A percentile compares a stretch with the other conserved stretches of the same genome.
Evolutionary conservation across 2,888 invertebrate genomes (phyloP).

Genomic region (Epistrophella euchroma): DNA sequence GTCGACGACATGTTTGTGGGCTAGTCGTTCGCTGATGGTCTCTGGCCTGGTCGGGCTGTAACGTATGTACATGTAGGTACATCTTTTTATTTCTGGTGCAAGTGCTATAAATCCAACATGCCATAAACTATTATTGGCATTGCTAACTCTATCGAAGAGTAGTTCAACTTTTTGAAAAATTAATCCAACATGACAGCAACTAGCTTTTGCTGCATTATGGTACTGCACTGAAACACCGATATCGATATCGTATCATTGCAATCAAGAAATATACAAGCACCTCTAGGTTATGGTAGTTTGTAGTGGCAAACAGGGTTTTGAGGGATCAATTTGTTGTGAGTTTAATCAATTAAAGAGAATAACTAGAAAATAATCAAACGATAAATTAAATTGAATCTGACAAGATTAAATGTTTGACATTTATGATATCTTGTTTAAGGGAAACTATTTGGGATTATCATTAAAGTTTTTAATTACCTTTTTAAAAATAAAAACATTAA

Average conservation of each 20-base stretch:
- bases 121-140: constrained; percentile 20
- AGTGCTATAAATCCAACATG: constrained; percentile 36
- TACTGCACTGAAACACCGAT: constrained; percentile 33
- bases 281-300: neutral
- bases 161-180: constrained; percentile 69
- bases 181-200: constrained; percentile 71
- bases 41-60: neutral
- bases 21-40: constrained; percentile 29
- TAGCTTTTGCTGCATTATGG: constrained; percentile 52
- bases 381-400: constrained; percentile 1
- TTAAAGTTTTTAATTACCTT: no score
- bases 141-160: constrained; percentile 14
- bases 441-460: neutral
- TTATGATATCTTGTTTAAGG: neutral
- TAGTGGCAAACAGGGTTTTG: constrained; percentile 16
- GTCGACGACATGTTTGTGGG: constrained; percentile 51
- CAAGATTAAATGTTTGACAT: constrained; percentile 4
- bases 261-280: constrained; percentile 1
- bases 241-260: constrained; percentile 1
- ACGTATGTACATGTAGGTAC: no score
- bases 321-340: constrained; percentile 55
- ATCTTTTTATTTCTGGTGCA: constrained; percentile 23
- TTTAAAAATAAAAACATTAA: no score
- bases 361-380: constrained; percentile 44
- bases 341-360: constrained; percentile 57